A percentile compares a stretch with the other conserved stretches of the same genome.
phyloP scores from a whole-genome alignment of 2,888 invertebrate genomes.

The Linnaemya vulpina region DNA sequence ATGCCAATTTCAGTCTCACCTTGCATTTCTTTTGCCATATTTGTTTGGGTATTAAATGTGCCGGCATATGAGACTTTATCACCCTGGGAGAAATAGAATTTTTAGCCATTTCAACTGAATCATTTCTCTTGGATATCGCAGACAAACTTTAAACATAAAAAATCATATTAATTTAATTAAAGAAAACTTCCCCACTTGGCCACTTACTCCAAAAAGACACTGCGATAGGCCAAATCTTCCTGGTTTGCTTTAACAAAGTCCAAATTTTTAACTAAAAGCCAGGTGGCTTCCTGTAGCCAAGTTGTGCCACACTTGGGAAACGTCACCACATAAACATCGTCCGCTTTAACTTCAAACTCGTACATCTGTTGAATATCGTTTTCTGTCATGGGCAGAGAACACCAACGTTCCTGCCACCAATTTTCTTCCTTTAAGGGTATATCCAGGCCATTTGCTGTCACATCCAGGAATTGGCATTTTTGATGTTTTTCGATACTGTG shows the following conservation, averaged over 20 bases:
- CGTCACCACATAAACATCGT: slow-evolving; percentile 75
- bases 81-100: slow-evolving; percentile 70
- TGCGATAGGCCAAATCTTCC: slow-evolving; percentile 52
- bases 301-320: slow-evolving; percentile 75
- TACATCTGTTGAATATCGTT: slow-evolving; percentile 38
- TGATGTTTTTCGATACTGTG: slow-evolving; percentile 35
- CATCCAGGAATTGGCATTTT: slow-evolving; percentile 32
- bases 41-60: slow-evolving; percentile 73
- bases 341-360: slow-evolving; percentile 72
- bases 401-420: slow-evolving; percentile 72
- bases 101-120: slow-evolving; percentile 44
- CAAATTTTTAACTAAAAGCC: slow-evolving; percentile 75
- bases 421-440: slow-evolving; percentile 67
- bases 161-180: not conserved
- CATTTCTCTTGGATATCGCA: not conserved
- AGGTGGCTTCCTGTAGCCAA: slow-evolving; percentile 76
- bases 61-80: slow-evolving; percentile 75
- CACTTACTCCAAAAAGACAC: slow-evolving; percentile 73
- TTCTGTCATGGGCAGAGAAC: slow-evolving; percentile 52
- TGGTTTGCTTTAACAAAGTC: slow-evolving; percentile 72
- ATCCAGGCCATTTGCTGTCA: slow-evolving; percentile 38
- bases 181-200: not conserved
- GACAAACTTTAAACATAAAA: slow-evolving; percentile 9
- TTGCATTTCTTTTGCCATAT: slow-evolving; percentile 74
- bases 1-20: slow-evolving; percentile 49